A percentile compares a stretch with the other conserved stretches of the same genome.
Conservation (phyloP, 2,888 invertebrate genomes). For the Pseudanteris insignis region DNA sequence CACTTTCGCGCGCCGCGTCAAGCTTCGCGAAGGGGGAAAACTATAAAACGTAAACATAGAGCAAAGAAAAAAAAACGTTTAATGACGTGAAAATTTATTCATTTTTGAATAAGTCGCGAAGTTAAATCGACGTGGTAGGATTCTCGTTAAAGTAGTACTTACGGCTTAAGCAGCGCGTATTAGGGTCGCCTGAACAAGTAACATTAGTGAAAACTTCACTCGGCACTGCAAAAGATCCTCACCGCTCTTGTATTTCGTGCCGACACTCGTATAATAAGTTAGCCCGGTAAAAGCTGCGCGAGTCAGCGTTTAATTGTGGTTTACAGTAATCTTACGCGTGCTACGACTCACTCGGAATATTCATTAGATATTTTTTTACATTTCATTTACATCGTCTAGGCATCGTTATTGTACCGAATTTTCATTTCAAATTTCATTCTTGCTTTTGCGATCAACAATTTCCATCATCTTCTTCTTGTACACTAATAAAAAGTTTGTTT, state of each 20-base stretch:
- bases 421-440: too few relatives aligned
- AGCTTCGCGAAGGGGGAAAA: too few relatives aligned
- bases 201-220: constrained; percentile 65
- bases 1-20: too few relatives aligned
- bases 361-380: too few relatives aligned
- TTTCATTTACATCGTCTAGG: too few relatives aligned
- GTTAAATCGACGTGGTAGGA: constrained; percentile 30
- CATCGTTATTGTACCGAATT: too few relatives aligned
- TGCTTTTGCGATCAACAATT: too few relatives aligned
- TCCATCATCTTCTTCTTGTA: too few relatives aligned
- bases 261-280: constrained; percentile 47
- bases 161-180: constrained; percentile 57
- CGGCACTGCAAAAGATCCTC: constrained; percentile 47
- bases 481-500: too few relatives aligned
- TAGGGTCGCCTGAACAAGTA: constrained; percentile 62
- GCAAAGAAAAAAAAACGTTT: too few relatives aligned
- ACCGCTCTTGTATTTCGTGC: constrained; percentile 31
- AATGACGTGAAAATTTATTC: constrained; percentile 3
- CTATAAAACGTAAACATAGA: too few relatives aligned
- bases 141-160: constrained; percentile 47
- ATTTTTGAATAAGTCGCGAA: constrained; percentile 28
- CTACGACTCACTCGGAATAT: constrained; percentile 32
- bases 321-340: constrained; percentile 49
- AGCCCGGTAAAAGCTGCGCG: constrained; percentile 47
- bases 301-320: constrained; percentile 53